Evolutionary conservation across 2,797 vertebrate genomes (phyloP).

Genomic region (Phalanger gymnotis): DNA sequence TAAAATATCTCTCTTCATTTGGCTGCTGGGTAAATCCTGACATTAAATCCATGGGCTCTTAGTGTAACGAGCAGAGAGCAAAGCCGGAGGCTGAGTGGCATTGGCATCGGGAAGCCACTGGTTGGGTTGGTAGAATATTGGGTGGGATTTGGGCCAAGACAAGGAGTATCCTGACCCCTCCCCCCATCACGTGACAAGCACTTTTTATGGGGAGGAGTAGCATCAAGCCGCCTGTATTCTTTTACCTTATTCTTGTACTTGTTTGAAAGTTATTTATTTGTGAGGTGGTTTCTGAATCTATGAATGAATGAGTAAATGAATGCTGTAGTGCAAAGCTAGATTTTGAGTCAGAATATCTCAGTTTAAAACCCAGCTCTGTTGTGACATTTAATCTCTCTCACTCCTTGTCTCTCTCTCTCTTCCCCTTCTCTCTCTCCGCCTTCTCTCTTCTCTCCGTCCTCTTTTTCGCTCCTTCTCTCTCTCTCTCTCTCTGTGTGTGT

Average conservation of each 20-base stretch:
- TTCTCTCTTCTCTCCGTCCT: too few species aligned
- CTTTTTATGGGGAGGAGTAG: not conserved
- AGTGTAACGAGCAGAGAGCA: not conserved
- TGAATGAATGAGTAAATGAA: not conserved
- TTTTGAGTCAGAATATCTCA: not conserved
- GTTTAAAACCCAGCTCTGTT: not conserved
- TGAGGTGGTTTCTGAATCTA: not conserved
- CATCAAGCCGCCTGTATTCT: not conserved
- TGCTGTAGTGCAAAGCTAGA: not conserved
- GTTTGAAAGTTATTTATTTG: not conserved
- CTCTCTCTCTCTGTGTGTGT: too few species aligned
- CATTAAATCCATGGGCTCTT: not conserved
- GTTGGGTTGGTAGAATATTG: not conserved
- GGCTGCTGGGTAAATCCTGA: constrained; percentile 33
- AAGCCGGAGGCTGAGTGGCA: not conserved
- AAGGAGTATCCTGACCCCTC: not conserved
- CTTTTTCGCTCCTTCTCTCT: too few species aligned
- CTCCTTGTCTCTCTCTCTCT: too few species aligned
- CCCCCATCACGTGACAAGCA: not conserved
- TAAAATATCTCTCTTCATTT: constrained; percentile 55
- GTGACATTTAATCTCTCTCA: not conserved
- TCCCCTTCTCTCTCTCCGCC: too few species aligned
- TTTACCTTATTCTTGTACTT: not conserved
- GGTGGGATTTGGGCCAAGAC: not conserved
- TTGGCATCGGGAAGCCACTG: not conserved